phyloP scores from a whole-genome alignment of 2,888 invertebrate genomes.

The Conomelus anceps region DNA sequence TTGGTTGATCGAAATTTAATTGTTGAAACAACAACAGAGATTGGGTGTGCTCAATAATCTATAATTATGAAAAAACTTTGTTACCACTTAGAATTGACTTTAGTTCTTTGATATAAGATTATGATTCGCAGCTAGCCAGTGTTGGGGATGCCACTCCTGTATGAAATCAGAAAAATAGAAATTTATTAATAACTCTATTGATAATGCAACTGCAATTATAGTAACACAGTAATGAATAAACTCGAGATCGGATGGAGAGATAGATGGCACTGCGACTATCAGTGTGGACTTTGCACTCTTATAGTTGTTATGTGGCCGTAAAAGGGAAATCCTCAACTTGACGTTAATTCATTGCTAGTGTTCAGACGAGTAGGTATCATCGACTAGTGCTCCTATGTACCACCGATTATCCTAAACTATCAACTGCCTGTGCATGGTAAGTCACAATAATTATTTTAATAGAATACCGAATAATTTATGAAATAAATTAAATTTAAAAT shows the following conservation, averaged over 20 bases:
- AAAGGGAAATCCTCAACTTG: background rate
- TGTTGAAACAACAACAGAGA: too few relatives aligned
- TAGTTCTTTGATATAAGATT: too few relatives aligned
- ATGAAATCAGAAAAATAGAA: too few relatives aligned
- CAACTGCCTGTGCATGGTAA: background rate
- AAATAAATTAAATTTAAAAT: too few relatives aligned
- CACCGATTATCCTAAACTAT: background rate
- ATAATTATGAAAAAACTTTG: too few relatives aligned
- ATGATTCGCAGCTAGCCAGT: too few relatives aligned
- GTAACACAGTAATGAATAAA: background rate
- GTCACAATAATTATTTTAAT: too few relatives aligned
- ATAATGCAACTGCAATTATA: background rate
- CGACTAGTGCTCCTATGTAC: background rate
- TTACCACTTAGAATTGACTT: too few relatives aligned
- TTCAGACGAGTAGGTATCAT: background rate
- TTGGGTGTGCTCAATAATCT: too few relatives aligned
- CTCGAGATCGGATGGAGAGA: background rate
- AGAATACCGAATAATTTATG: too few relatives aligned
- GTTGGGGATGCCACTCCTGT: too few relatives aligned
- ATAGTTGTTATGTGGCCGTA: background rate
- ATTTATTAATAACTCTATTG: background rate
- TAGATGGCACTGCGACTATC: background rate
- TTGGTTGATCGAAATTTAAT: too few relatives aligned
- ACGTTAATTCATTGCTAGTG: background rate
- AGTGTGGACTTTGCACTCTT: background rate